Evolutionary conservation across 2,113 vertebrate genomes (phyloP).

Genomic region (Castor canadensis): DNA sequence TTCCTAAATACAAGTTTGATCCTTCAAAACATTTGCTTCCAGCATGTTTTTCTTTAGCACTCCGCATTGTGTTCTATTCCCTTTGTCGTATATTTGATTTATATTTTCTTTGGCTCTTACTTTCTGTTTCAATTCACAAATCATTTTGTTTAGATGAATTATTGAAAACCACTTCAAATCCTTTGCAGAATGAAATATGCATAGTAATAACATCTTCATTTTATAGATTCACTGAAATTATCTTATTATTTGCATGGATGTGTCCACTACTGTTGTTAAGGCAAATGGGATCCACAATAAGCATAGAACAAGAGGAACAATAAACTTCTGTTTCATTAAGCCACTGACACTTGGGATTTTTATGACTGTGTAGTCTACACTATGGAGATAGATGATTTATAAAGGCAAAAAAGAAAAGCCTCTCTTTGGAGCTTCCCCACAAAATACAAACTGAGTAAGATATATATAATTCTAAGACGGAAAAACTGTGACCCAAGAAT

Average conservation of each 20-base stretch:
- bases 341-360: background rate
- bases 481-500: background rate
- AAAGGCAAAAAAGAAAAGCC: background rate
- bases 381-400: background rate
- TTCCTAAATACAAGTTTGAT: background rate
- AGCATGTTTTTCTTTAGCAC: background rate
- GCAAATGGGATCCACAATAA: background rate
- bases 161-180: conserved; percentile 6
- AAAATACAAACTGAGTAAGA: background rate
- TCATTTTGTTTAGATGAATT: background rate
- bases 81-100: background rate
- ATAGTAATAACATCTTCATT: background rate
- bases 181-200: background rate
- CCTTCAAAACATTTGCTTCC: background rate
- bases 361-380: background rate
- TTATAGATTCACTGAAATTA: background rate
- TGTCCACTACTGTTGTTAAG: background rate
- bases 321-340: background rate
- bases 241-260: background rate
- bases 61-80: background rate
- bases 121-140: background rate
- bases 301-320: background rate
- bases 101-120: background rate
- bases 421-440: background rate
- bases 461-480: background rate